phyloP scores from a whole-genome alignment of 2,888 invertebrate genomes.

The Clitarchus hookeri region DNA sequence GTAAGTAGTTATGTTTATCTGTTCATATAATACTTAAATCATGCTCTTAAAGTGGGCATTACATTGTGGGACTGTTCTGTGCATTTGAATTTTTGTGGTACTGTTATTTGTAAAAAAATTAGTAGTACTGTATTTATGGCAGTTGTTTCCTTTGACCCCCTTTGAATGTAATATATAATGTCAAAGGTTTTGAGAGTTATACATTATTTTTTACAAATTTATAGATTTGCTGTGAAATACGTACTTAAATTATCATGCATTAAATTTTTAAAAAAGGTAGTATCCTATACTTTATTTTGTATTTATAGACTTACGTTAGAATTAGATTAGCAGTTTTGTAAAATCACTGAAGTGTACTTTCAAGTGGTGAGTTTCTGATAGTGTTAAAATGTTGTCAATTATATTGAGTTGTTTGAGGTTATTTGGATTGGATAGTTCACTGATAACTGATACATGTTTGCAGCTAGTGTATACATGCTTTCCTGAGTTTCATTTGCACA shows the following conservation, averaged over 20 bases:
- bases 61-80: background rate
- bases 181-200: background rate
- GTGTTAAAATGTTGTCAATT: too few relatives aligned
- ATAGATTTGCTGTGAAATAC: background rate
- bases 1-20: too few relatives aligned
- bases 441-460: too few relatives aligned
- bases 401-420: too few relatives aligned
- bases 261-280: background rate
- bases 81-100: background rate
- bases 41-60: background rate
- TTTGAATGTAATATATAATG: background rate
- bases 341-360: slow-evolving; percentile 3
- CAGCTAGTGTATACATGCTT: too few relatives aligned
- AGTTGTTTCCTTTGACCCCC: background rate
- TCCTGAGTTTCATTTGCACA: too few relatives aligned
- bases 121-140: background rate
- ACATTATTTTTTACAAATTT: background rate
- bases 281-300: background rate
- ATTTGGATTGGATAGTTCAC: too few relatives aligned
- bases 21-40: too few relatives aligned
- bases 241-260: background rate
- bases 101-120: background rate
- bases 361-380: background rate
- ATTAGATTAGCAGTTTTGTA: slow-evolving; percentile 6
- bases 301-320: background rate